A percentile compares a stretch with the other conserved stretches of the same genome.
Evolutionary conservation across 1,140 invertebrate species (phyloP).

Genomic region (Pogonus chalceus): DNA sequence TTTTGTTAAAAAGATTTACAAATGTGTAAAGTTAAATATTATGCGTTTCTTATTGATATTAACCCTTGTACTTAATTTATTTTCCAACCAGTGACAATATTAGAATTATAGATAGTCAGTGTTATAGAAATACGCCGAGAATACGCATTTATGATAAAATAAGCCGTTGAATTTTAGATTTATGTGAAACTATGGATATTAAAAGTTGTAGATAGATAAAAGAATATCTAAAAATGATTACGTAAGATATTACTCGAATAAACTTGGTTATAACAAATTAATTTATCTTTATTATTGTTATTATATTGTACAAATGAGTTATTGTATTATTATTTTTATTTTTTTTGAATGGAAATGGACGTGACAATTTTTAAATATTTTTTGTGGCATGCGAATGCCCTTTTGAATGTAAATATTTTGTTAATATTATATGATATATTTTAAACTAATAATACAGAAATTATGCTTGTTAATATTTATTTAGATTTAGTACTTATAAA

Average conservation of each 20-base stretch:
- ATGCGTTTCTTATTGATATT: too few species aligned
- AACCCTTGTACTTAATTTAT: too few species aligned
- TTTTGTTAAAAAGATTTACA: too few species aligned
- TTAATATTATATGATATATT: neutral
- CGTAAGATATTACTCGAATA: neutral
- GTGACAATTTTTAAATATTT: neutral
- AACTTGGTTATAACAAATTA: neutral
- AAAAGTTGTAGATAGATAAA: neutral
- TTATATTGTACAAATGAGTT: neutral
- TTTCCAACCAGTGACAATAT: too few species aligned
- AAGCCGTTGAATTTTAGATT: neutral
- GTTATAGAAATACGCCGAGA: too few species aligned
- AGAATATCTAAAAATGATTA: neutral
- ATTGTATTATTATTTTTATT: neutral
- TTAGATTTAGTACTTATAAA: neutral
- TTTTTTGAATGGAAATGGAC: neutral
- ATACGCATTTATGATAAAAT: neutral
- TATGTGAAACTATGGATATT: neutral
- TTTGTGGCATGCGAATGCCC: constrained; percentile 3
- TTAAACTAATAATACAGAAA: neutral
- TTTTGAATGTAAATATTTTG: too few species aligned
- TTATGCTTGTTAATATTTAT: neutral
- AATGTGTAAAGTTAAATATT: too few species aligned
- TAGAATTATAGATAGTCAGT: too few species aligned
- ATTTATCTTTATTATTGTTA: neutral